A percentile compares a stretch with the other conserved stretches of the same genome.
Evolutionary conservation across 2,797 vertebrate species (phyloP).

Genomic region (Sebastes itinus): DNA sequence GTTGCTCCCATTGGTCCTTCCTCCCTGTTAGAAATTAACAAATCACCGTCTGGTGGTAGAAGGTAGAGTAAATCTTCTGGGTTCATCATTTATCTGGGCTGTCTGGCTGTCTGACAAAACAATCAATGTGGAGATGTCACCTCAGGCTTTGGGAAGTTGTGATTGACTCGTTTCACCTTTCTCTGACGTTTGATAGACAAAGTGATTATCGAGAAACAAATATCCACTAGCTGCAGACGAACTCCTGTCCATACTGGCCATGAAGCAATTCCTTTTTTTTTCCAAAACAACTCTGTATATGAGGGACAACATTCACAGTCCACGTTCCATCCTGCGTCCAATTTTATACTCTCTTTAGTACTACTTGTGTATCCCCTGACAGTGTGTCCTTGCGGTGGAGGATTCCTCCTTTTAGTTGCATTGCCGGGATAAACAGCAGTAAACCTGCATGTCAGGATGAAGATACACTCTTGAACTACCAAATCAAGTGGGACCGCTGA

Average conservation of each 20-base stretch:
- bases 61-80: not conserved
- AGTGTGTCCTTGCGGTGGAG: not conserved
- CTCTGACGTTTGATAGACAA: not conserved
- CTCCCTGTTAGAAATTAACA: not conserved
- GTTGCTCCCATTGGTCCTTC: not conserved
- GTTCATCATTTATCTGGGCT: not conserved
- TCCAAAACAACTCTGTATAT: not conserved
- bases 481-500: too few species aligned
- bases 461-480: too few species aligned
- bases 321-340: not conserved
- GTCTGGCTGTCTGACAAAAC: not conserved
- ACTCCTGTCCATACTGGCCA: not conserved
- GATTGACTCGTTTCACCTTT: not conserved
- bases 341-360: not conserved
- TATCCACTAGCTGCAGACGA: not conserved
- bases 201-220: not conserved
- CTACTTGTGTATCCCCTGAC: not conserved
- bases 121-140: not conserved
- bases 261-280: not conserved
- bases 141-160: not conserved
- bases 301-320: not conserved
- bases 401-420: not conserved
- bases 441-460: not conserved
- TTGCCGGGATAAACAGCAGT: not conserved
- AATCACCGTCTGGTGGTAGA: not conserved